Base-by-base conservation (phyloP, 2,797 vertebrate genomes). In the Trachurus trachurus region DNA sequence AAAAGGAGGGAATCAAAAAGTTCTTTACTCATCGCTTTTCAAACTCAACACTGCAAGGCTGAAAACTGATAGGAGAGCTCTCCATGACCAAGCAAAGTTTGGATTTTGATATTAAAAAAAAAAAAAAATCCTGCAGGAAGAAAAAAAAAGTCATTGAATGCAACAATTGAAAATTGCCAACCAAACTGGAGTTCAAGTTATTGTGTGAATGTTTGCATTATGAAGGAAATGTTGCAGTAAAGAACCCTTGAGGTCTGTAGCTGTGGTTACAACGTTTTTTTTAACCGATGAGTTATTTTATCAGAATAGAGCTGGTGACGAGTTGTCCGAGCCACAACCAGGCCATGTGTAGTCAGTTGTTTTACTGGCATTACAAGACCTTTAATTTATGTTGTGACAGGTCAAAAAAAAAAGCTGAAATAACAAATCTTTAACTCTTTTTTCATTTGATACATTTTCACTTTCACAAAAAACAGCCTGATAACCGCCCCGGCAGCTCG, bases 31-130 rank as follows among this genome's bases (percentile, higher is more conserved):
- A 17, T 67, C 21, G 54, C 62, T 81, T 59, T 88, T 85, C 62
- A 37, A 85, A 68, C n/a, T 74, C 6, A 77, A 84, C 60, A 84
- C 76, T 58, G 66, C 64, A 53, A 81, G 54, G 56, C 62, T 72
- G 72, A 85, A 84, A 89, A 87, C 74, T 63, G 68, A 79, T 5
- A 47, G 22, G 45, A 72, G 50, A 80, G 17, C 66, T 74, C 56
- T 75, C 57, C 52, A 31, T 69, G 61, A 88, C 50, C 31, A 45
- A 66, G 68, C 47, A 59, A 71, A 65, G 34, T 78, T 26, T 67
- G 29, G 44, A 66, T 69, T 81, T 71, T n/a, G 16, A 56, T 1
- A 76, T 76, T 60, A 31, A 44, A 76, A 83, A 26, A 26, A 1
- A 26, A 26, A 26, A 26, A 26, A 26, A 78, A 78, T 62, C 49